Evolutionary conservation across 2,113 vertebrate genomes (phyloP).

Genomic region (Entomyzon cyanotis): DNA sequence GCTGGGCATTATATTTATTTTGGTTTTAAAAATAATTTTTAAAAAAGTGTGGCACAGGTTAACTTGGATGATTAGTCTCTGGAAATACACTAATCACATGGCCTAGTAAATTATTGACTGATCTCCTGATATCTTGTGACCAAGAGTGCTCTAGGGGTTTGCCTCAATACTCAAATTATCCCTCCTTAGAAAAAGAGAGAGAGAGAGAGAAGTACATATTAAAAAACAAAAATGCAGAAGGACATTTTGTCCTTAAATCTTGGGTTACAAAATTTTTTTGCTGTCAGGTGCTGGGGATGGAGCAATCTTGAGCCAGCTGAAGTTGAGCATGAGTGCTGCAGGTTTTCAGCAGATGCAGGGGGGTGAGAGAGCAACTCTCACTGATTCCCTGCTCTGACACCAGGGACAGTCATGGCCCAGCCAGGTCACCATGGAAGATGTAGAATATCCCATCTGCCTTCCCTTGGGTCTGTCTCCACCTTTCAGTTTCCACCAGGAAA

Average conservation of each 20-base stretch:
- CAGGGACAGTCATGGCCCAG: not conserved
- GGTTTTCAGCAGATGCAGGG: rapidly evolving
- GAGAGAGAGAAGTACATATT: not conserved
- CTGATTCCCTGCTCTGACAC: not conserved
- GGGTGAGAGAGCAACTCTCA: not conserved
- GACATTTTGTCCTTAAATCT: not conserved
- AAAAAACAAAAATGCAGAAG: not conserved
- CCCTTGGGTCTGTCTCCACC: not conserved
- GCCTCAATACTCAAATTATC: not conserved
- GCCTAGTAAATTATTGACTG: not conserved
- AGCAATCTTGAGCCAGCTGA: not conserved
- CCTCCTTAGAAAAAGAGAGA: not conserved
- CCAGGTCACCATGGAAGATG: not conserved
- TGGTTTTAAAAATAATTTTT: not conserved
- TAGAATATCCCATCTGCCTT: not conserved
- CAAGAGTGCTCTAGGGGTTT: not conserved
- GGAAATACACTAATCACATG: not conserved
- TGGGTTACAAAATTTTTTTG: not conserved
- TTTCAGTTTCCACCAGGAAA: not conserved
- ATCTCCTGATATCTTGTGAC: not conserved
- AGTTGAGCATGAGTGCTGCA: rapidly evolving
- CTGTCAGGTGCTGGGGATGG: not conserved
- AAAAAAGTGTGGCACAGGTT: not conserved
- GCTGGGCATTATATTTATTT: not conserved
- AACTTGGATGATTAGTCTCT: not conserved